These are phyloP conservation scores for Smutsia gigantea DNA, from an alignment of 2,797 vertebrate species.

Conservation along the genomic window DNA sequence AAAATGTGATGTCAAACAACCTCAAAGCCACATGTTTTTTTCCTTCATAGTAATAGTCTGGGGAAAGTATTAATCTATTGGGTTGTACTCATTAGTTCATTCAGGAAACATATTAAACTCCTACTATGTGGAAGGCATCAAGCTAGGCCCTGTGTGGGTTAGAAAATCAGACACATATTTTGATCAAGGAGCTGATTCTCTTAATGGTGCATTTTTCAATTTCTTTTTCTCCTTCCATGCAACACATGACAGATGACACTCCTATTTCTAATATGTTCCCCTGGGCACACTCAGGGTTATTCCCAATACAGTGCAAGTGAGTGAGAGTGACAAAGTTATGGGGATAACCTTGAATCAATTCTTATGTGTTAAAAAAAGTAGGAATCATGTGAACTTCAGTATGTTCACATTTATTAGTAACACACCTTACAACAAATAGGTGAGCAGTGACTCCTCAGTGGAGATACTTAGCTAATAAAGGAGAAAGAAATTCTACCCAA, in stretches of 20 bases:
- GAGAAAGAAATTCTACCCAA: background rate
- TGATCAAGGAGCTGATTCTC: constrained; percentile 6
- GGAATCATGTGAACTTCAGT: background rate
- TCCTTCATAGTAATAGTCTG: background rate
- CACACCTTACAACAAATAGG: background rate
- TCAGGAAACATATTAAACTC: background rate
- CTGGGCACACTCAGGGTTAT: background rate
- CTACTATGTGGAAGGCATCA: background rate
- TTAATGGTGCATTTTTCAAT: background rate
- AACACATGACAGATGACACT: constrained; percentile 20
- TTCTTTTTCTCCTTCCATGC: background rate
- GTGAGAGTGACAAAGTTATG: background rate
- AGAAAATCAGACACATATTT: background rate
- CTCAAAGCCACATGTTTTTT: background rate
- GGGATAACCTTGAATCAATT: constrained; percentile 1
- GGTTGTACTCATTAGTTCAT: background rate
- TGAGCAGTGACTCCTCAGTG: background rate
- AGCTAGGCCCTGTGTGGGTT: background rate
- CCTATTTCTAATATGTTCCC: background rate
- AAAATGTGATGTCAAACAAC: background rate
- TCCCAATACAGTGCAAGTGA: background rate
- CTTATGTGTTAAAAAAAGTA: background rate
- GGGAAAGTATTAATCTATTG: background rate
- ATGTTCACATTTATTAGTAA: background rate
- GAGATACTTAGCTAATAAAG: background rate